These are phyloP conservation scores for Squalus acanthias DNA, from an alignment of 2,797 vertebrate genomes.

Conservation along the genomic window DNA sequence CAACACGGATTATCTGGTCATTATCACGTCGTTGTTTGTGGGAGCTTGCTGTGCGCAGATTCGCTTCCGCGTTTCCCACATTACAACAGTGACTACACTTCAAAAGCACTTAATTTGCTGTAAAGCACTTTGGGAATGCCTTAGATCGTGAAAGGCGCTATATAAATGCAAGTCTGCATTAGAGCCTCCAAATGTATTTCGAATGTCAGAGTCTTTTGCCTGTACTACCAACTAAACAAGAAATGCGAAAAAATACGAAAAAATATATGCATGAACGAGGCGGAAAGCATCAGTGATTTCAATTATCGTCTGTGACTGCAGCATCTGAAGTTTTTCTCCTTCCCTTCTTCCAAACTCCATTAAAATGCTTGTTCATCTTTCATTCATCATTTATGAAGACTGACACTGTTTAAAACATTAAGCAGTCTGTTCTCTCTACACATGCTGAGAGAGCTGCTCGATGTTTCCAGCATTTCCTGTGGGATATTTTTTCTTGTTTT, in stretches of 20 bases:
- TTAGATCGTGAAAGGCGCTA: background rate
- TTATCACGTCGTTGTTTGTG: background rate
- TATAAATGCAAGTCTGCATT: background rate
- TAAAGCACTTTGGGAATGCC: background rate
- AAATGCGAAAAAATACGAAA: too few relatives aligned
- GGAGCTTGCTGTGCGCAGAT: background rate
- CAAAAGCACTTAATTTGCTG: background rate
- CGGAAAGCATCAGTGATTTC: too few relatives aligned
- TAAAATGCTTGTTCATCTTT: background rate
- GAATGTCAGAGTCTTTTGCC: background rate
- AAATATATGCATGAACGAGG: background rate
- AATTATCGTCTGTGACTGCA: background rate
- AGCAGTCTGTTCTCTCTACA: background rate
- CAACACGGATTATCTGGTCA: background rate
- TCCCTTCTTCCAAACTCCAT: background rate
- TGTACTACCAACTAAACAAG: background rate
- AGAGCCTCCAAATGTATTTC: background rate
- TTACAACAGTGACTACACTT: background rate
- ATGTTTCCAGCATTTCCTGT: background rate
- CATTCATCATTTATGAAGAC: background rate
- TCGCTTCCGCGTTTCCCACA: background rate
- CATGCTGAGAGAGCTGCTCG: background rate
- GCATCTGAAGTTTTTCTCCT: background rate
- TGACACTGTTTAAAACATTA: background rate
- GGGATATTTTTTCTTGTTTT: background rate